A percentile compares a stretch with the other conserved stretches of the same genome.
Evolutionary conservation across 2,113 vertebrate species (phyloP).

Genomic region (Tapirus terrestris): DNA sequence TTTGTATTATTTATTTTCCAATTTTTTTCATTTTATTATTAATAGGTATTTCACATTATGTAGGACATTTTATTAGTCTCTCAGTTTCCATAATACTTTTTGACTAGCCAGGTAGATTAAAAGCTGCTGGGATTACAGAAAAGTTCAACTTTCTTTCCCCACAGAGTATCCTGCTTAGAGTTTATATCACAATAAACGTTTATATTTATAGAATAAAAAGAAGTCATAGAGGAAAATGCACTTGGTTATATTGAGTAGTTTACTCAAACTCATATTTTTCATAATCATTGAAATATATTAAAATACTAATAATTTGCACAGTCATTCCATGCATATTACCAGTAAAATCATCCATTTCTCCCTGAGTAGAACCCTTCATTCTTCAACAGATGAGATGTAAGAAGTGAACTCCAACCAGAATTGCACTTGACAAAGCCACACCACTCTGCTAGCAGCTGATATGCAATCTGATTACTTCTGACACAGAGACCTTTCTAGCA

Average conservation of each 20-base stretch:
- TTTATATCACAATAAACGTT: background rate
- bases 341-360: constrained; percentile 28
- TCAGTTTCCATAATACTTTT: background rate
- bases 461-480: constrained; percentile 36
- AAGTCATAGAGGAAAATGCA: background rate
- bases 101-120: background rate
- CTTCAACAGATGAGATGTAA: background rate
- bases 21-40: background rate
- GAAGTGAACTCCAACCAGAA: constrained; percentile 22
- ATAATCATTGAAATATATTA: background rate
- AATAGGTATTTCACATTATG: background rate
- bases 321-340: constrained; percentile 40
- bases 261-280: background rate
- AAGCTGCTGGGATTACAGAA: background rate
- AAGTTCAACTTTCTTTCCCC: background rate
- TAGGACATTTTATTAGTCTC: background rate
- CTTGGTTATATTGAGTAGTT: background rate
- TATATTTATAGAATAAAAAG: background rate
- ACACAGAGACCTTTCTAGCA: constrained; percentile 52
- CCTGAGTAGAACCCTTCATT: background rate
- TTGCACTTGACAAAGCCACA: background rate
- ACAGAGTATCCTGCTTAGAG: background rate
- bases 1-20: background rate
- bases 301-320: constrained; percentile 31
- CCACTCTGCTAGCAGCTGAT: background rate